Percentiles rank a stretch among this genome's conserved stretches.
These are phyloP conservation scores for Phaethornis superciliosus DNA, from an alignment of 2,113 vertebrate species.

Conservation along the genomic window DNA sequence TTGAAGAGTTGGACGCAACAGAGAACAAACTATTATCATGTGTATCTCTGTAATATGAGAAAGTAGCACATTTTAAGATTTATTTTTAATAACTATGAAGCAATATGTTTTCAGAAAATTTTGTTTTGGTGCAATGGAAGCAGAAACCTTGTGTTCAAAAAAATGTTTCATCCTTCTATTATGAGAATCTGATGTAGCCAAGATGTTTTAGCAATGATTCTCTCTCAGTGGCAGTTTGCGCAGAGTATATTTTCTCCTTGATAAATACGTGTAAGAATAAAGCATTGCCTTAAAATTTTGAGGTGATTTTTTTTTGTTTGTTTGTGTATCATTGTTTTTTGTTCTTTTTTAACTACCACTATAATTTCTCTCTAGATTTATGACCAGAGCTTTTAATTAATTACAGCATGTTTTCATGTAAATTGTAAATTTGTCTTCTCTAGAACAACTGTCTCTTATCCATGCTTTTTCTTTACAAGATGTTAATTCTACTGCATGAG, in stretches of 20 bases:
- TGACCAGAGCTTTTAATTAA: background rate
- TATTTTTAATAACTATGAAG: conserved; percentile 55
- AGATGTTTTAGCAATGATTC: background rate
- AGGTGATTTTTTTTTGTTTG: too few species aligned
- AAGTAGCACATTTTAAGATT: conserved; percentile 5
- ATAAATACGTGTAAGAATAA: background rate
- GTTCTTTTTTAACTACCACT: background rate
- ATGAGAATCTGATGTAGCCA: background rate
- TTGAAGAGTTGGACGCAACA: background rate
- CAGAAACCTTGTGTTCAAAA: background rate
- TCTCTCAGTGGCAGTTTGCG: background rate
- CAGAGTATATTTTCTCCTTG: background rate
- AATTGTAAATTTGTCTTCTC: background rate
- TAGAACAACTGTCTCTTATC: background rate
- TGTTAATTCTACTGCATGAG: background rate
- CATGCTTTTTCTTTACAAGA: background rate
- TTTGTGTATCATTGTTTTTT: background rate
- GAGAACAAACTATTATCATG: conserved; percentile 32
- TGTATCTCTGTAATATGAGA: conserved; percentile 19
- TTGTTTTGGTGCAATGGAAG: background rate
- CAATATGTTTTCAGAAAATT: conserved; percentile 41
- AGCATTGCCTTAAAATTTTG: background rate
- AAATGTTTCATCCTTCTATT: background rate
- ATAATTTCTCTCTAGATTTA: background rate
- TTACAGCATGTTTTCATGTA: background rate